A percentile compares a stretch with the other conserved stretches of the same genome.
phyloP scores from a whole-genome alignment of 2,888 invertebrate genomes.

The Lamellibrachia satsuma region DNA sequence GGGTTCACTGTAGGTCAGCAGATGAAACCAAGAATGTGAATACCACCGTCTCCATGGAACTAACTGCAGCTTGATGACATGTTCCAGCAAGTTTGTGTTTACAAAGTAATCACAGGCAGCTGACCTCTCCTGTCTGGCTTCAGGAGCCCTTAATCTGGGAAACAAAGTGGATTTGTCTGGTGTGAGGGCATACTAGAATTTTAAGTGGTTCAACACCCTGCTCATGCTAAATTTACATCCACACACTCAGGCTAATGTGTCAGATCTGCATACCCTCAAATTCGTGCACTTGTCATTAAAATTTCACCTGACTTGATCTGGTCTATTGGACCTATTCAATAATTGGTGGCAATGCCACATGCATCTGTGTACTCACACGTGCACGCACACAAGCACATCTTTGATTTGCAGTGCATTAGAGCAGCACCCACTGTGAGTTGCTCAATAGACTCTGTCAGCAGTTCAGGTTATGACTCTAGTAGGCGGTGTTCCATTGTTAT shows the following conservation, averaged over 20 bases:
- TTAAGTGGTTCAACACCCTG: background rate
- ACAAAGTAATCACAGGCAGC: background rate
- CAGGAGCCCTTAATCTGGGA: background rate
- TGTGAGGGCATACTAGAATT: background rate
- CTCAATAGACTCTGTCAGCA: background rate
- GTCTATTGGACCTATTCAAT: conserved; percentile 9
- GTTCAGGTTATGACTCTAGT: background rate
- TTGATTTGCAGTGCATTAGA: background rate
- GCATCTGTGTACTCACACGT: background rate
- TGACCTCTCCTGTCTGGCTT: background rate
- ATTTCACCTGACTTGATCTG: background rate
- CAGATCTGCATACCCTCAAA: background rate
- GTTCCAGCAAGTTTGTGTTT: background rate
- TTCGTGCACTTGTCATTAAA: conserved; percentile 2
- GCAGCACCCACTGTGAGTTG: background rate
- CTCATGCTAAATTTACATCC: background rate
- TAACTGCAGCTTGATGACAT: background rate
- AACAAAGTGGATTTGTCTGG: background rate
- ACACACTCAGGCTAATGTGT: background rate
- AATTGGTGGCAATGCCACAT: background rate
- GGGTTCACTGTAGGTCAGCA: background rate
- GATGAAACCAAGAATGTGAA: conserved; percentile 1
- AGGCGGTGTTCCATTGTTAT: background rate
- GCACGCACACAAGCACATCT: background rate
- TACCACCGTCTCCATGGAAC: background rate